phyloP scores from a whole-genome alignment of 2,888 invertebrate species.

The Drosophila fulvimacula region DNA sequence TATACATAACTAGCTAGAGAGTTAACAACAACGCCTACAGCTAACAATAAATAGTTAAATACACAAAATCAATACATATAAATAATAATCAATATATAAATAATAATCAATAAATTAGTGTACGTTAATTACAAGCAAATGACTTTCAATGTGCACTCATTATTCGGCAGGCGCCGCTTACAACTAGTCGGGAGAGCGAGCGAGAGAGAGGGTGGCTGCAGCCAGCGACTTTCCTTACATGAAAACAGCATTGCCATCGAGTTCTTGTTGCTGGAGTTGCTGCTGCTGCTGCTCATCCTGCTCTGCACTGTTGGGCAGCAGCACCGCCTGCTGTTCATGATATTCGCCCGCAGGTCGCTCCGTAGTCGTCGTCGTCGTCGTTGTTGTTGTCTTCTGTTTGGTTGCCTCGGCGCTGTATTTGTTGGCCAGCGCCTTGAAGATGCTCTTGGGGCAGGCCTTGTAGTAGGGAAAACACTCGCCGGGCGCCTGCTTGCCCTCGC shows the following conservation, averaged over 20 bases:
- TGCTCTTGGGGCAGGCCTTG: constrained; percentile 92
- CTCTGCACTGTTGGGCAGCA: constrained; percentile 66
- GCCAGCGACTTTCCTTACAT: constrained; percentile 41
- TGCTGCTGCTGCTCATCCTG: constrained; percentile 76
- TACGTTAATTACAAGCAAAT: constrained; percentile 74
- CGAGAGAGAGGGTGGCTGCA: not conserved
- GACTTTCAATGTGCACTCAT: constrained; percentile 83
- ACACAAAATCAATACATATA: constrained; percentile 4
- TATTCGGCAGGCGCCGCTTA: constrained; percentile 22
- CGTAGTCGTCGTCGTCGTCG: constrained; percentile 32
- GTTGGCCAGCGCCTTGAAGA: constrained; percentile 86
- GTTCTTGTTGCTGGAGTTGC: constrained; percentile 62
- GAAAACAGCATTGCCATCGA: constrained; percentile 47
- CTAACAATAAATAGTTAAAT: constrained; percentile 52
- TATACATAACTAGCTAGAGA: constrained; percentile 46
- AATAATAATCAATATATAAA: constrained; percentile 25
- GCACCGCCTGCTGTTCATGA: constrained; percentile 79
- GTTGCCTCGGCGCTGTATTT: constrained; percentile 75
- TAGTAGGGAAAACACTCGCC: constrained; percentile 95
- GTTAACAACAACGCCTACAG: constrained; percentile 70
- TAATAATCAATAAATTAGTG: constrained; percentile 47
- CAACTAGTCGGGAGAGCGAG: constrained; percentile 49
- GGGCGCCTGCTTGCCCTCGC: constrained; percentile 87
- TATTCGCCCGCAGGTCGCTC: constrained; percentile 71
- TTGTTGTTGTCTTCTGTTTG: not conserved